These are phyloP conservation scores for Diuraphis noxia DNA, from an alignment of 1,140 invertebrate species.

Conservation along the genomic window DNA sequence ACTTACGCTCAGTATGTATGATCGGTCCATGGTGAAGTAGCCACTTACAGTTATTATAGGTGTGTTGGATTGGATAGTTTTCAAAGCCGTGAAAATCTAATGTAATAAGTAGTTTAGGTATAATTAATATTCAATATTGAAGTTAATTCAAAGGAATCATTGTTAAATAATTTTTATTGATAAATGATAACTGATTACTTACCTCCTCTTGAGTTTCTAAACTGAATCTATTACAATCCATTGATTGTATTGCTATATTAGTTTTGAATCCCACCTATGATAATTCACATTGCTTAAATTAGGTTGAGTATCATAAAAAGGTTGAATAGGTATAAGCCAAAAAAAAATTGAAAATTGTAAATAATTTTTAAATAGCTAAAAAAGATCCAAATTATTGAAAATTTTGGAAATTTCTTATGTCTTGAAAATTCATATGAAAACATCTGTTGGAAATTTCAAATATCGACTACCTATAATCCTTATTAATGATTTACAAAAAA, in stretches of 20 bases:
- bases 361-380: too few relatives aligned
- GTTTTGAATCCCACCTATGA: conserved; percentile 20
- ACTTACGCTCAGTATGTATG: background rate
- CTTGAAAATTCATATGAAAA: too few relatives aligned
- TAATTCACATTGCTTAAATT: background rate
- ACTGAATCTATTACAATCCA: background rate
- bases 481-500: too few relatives aligned
- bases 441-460: too few relatives aligned
- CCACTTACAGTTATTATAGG: conserved; percentile 6
- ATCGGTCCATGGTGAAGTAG: background rate
- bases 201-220: conserved; percentile 35
- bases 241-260: background rate
- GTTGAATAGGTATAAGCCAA: too few relatives aligned
- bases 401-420: too few relatives aligned
- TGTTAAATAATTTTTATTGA: background rate
- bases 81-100: conserved; percentile 21
- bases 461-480: too few relatives aligned
- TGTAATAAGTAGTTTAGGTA: background rate
- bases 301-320: too few relatives aligned
- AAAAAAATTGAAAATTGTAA: too few relatives aligned
- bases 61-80: background rate
- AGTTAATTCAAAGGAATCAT: background rate
- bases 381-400: too few relatives aligned
- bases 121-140: background rate
- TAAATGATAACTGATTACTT: background rate